phyloP scores from a whole-genome alignment of 2,888 invertebrate species.

The Drosophila aldrichi region DNA sequence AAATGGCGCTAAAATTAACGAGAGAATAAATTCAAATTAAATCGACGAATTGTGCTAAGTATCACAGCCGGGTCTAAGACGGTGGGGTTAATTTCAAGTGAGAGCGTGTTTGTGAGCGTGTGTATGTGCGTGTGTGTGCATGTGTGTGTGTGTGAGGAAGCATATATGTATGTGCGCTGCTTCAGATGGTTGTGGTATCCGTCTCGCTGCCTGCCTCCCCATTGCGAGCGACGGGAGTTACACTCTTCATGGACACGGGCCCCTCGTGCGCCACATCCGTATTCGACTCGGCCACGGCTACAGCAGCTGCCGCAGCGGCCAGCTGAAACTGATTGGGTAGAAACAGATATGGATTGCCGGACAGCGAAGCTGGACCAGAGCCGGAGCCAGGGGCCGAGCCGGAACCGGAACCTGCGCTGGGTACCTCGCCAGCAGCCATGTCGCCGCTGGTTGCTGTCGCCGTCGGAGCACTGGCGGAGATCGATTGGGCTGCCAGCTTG shows the following conservation, averaged over 20 bases:
- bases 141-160: constrained; percentile 9
- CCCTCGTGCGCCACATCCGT: constrained; percentile 61
- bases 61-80: constrained; percentile 86
- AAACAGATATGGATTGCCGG: constrained; percentile 82
- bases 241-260: constrained; percentile 50
- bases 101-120: constrained; percentile 22
- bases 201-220: constrained; percentile 58
- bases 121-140: constrained; percentile 4
- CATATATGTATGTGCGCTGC: constrained; percentile 7
- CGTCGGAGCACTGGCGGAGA: constrained; percentile 45
- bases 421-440: constrained; percentile 23
- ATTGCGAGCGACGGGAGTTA: constrained; percentile 52
- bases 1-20: constrained; percentile 55
- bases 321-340: constrained; percentile 84
- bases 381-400: constrained; percentile 9
- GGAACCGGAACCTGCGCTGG: constrained; percentile 4
- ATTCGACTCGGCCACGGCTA: constrained; percentile 63
- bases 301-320: constrained; percentile 78
- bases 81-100: constrained; percentile 50
- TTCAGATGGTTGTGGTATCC: constrained; percentile 37
- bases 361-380: constrained; percentile 19
- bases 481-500: constrained; percentile 72
- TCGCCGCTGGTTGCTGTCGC: constrained; percentile 63
- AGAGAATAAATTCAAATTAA: constrained; percentile 40
- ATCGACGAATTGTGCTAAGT: constrained; percentile 82